Percentiles rank a stretch among this genome's conserved stretches.
These are phyloP conservation scores for Ctenosaura bakeri DNA, from an alignment of 2,797 vertebrate genomes.

Conservation along the genomic window DNA sequence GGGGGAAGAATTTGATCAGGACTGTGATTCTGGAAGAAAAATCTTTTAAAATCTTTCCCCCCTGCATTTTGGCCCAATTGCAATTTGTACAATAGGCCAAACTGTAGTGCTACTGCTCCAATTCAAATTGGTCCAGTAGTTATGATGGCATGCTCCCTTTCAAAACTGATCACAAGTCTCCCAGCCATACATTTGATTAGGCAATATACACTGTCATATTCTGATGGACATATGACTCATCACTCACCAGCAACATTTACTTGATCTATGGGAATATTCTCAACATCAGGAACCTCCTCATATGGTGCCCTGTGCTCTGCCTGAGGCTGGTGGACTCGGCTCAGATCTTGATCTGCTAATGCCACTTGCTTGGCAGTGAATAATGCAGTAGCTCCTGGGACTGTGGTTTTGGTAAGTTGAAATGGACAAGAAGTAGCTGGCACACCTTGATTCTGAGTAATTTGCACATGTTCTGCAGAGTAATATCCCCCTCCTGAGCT, in stretches of 20 bases:
- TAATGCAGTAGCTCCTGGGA: constrained; percentile 15
- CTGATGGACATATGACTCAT: not conserved
- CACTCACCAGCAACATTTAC: constrained; percentile 49
- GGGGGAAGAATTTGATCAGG: not conserved
- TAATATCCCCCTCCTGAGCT: constrained; percentile 32
- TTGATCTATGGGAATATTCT: constrained; percentile 25
- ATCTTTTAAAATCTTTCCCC: not conserved
- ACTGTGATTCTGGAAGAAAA: not conserved
- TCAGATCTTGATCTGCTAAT: constrained; percentile 19
- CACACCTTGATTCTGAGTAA: not conserved
- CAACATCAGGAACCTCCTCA: constrained; percentile 17
- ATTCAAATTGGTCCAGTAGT: not conserved
- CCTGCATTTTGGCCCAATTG: not conserved
- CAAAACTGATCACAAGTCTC: not conserved
- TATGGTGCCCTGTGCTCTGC: accelerated
- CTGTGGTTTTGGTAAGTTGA: constrained; percentile 30
- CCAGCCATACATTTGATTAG: not conserved
- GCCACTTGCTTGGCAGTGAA: constrained; percentile 24
- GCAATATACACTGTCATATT: not conserved
- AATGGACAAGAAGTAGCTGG: not conserved
- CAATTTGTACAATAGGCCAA: no score
- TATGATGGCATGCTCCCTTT: not conserved
- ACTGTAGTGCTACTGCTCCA: no score
- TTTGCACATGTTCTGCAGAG: constrained; percentile 49
- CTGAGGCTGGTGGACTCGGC: constrained; percentile 38